phyloP scores from a whole-genome alignment of 2,888 invertebrate genomes.

The Sarcophaga caerulescens region DNA sequence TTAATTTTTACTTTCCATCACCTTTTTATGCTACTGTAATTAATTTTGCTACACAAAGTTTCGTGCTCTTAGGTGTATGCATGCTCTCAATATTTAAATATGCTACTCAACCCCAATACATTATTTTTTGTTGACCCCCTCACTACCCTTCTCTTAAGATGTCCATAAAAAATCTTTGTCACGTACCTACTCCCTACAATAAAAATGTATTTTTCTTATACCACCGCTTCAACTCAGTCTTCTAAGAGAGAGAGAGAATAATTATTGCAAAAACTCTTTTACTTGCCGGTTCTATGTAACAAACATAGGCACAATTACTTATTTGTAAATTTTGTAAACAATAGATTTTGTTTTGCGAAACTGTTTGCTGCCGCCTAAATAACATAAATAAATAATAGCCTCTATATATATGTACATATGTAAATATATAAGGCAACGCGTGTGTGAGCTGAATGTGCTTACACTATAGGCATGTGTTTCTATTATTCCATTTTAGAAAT shows the following conservation, averaged over 20 bases:
- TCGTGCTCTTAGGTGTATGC: background rate
- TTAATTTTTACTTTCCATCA: too few species aligned
- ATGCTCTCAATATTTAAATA: conserved; percentile 27
- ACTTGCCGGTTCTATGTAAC: background rate
- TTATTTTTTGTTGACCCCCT: too few species aligned
- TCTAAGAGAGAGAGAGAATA: background rate
- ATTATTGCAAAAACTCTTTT: background rate
- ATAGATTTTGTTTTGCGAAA: too few species aligned
- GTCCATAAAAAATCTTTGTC: conserved; percentile 24
- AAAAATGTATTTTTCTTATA: background rate
- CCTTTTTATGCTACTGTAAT: background rate
- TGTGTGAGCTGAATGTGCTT: too few species aligned
- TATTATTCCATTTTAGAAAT: conserved; percentile 1
- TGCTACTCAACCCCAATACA: background rate
- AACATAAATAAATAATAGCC: too few species aligned
- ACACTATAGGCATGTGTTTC: too few species aligned
- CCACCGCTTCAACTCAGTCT: background rate
- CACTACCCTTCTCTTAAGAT: background rate
- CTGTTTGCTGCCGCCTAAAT: background rate
- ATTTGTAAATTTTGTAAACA: too few species aligned
- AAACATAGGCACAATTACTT: background rate
- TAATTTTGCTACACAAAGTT: background rate
- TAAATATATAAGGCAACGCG: too few species aligned
- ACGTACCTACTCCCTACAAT: background rate
- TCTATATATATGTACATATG: too few species aligned